These are phyloP conservation scores for Toxostoma redivivum DNA, from an alignment of 2,113 vertebrate species.

Conservation along the genomic window DNA sequence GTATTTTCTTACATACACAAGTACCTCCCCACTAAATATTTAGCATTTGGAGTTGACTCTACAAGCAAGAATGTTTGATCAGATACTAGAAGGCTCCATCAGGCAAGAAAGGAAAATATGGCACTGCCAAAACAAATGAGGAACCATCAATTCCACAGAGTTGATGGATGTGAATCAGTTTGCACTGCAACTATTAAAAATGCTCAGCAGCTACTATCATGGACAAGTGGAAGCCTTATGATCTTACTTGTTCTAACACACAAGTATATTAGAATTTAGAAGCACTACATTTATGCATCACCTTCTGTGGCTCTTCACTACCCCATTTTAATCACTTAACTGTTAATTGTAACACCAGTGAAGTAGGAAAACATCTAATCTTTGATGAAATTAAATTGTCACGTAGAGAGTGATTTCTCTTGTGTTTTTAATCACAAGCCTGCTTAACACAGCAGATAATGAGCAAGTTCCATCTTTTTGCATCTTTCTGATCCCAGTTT, in stretches of 20 bases:
- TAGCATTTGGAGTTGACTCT: background rate
- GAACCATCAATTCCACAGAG: background rate
- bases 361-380: background rate
- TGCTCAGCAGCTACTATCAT: background rate
- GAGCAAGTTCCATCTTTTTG: constrained; percentile 8
- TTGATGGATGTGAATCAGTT: background rate
- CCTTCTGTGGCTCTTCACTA: background rate
- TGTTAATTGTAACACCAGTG: background rate
- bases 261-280: background rate
- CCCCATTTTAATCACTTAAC: background rate
- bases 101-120: background rate
- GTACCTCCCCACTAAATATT: background rate
- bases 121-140: background rate
- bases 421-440: background rate
- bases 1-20: background rate
- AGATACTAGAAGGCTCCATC: background rate
- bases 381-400: background rate
- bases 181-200: background rate
- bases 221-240: background rate
- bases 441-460: constrained; percentile 29
- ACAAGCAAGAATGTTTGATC: background rate
- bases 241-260: background rate
- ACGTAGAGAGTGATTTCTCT: background rate
- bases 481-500: background rate
- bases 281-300: background rate